Evolutionary conservation across 2,888 invertebrate species (phyloP), one percentile per base, ranked within the genome.

Genomic region (Drosophila anomelani): DNA sequence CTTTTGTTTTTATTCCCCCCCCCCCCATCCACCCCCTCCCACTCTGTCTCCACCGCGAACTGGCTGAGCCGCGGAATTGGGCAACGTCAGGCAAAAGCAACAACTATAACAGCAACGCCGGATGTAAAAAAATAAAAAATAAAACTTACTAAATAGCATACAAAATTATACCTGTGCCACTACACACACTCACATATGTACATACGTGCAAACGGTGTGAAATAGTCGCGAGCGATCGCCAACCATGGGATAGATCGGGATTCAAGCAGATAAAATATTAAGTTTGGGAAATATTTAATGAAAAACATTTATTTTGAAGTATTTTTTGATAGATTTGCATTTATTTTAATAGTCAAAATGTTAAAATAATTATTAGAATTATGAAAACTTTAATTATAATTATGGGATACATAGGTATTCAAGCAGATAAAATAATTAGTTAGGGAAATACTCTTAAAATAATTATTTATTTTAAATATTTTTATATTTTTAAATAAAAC

Each of bases 81-180:
- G 89, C 84, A 84, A 84, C 72, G 86, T 4, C 51, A 23, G 51
- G 51, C 51, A 53, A 15, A 20, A 53, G 34, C 34, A 53, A 53
- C 51, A 53, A 36, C 51, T 53, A 36, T 36, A 53, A 36, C 51
- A 53, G 59, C 75, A 75, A 55, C 73, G 58, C 53, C 53, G 75
- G 57, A 51, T 54, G 67, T 57, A 85, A 78, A 85, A 83, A 81
- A 85, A 83, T 20, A 20, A 81, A 88, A 83, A 78, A 76, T 83
- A 75, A 75, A 88, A 84, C 89, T 84, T 84, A 88, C 89, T 84
- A 88, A 84, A 84, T 77, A 84, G 72, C 85, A 74, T 71, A 74
- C 74, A 78, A 81, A 78, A 80, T 86, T 81, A 84, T 76, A 76
- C 78, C 75, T 77, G 79, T 76, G 61, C 69, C 56, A 55, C 49